Evolutionary conservation across 2,797 vertebrate species (phyloP).

Genomic region (Chelonia mydas): DNA sequence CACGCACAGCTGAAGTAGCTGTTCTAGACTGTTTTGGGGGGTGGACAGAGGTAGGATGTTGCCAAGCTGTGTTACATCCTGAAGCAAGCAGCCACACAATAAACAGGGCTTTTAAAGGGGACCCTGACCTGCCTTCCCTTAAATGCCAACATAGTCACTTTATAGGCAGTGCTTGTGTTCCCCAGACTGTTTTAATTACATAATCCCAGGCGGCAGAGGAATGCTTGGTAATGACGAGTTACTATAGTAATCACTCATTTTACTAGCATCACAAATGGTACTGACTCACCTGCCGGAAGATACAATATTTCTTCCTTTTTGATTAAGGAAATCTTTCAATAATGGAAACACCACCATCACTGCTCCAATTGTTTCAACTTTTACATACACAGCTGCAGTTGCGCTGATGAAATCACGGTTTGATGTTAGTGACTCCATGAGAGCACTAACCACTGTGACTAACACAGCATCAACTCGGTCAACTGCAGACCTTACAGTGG

Average conservation of each 20-base stretch:
- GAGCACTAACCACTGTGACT: not conserved
- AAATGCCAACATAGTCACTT: constrained; percentile 17
- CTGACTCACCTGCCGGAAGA: not conserved
- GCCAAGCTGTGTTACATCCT: not conserved
- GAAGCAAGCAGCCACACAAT: not conserved
- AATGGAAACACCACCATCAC: too few species aligned
- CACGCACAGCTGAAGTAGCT: too few species aligned
- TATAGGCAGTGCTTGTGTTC: constrained; percentile 23
- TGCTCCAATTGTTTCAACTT: not conserved
- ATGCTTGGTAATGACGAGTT: constrained; percentile 84
- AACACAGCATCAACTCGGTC: not conserved
- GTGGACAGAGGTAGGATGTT: too few species aligned
- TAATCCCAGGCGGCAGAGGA: not conserved
- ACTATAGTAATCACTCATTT: constrained; percentile 80
- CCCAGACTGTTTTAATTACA: constrained; percentile 73
- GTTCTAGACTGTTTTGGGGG: too few species aligned
- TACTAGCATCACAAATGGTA: not conserved
- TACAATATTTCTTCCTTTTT: not conserved
- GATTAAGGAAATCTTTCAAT: constrained; percentile 21
- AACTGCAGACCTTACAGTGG: not conserved
- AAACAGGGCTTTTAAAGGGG: not conserved
- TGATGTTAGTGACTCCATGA: not conserved
- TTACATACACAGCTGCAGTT: too few species aligned
- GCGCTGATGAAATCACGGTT: not conserved
- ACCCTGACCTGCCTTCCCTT: not conserved